Evolutionary conservation across 2,113 vertebrate genomes (phyloP), one percentile per base, ranked within the genome.

Genomic region (Meleagris gallopavo): DNA sequence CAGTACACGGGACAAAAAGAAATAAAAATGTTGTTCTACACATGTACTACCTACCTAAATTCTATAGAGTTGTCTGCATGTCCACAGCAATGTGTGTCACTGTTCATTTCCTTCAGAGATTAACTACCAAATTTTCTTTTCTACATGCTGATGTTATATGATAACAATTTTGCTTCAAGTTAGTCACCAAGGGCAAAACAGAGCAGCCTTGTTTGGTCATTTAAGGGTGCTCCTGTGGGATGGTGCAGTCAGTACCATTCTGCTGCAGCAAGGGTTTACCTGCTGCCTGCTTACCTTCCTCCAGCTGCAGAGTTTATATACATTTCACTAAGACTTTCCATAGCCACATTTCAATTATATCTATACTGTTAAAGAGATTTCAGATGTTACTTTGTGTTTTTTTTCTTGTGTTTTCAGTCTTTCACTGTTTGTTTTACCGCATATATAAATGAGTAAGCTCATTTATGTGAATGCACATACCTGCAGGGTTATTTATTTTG

Each of bases 381-480:
- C 22, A 55, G 74, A 36, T 3, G 11, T 11, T 83, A 60, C 18
- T 76, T 58, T 79, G 16, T 43, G 16, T 7, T 50, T 50, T 46
- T 46, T 46, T 6, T 13, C 11, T 66, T 32, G 15, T n/a, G 7
- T 54, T 87, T 79, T 80, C 36, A 83, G 45, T 36, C 41, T 70
- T 71, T 57, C 17, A 1, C 2, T 46, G 21, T 85, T 76, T 90
- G 36, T n/a, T 61, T 83, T 74, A 46, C 60, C 62, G 32, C 7
- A 21, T 70, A 71, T 0, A 58, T 19, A 30, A 54, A 54, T 54
- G 52, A 1, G 9, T 40, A 62, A 74, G 38, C 34, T 62, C n/a
- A 24, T 41, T 80, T 57, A 32, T 1, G 3, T 1, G 2, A 38
- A 91, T 62, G 5, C 40, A 21, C 2, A 0, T 19, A 66, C 34